A percentile compares a stretch with the other conserved stretches of the same genome.
Evolutionary conservation across 2,797 vertebrate genomes (phyloP).

Genomic region (Artibeus lituratus): DNA sequence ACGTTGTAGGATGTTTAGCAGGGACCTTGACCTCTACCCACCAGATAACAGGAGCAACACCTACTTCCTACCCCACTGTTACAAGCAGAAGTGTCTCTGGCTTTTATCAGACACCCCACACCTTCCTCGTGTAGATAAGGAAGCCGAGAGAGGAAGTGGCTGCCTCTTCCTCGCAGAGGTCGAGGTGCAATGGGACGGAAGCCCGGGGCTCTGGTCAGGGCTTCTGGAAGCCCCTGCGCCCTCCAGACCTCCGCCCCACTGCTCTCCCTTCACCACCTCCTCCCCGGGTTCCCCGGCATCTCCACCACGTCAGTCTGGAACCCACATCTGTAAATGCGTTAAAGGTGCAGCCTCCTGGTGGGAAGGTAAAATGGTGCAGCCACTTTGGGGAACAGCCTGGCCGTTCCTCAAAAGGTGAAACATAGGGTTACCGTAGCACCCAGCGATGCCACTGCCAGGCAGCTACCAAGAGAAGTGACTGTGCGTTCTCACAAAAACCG

Average conservation of each 20-base stretch:
- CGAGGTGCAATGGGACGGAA: not conserved
- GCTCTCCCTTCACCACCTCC: not conserved
- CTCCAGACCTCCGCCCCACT: not conserved
- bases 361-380: not conserved
- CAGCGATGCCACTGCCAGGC: too few relatives aligned
- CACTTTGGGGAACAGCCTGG: not conserved
- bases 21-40: not conserved
- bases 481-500: too few relatives aligned
- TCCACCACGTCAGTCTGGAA: not conserved
- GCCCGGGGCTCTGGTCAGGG: not conserved
- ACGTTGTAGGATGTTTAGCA: not conserved
- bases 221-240: not conserved
- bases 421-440: too few relatives aligned
- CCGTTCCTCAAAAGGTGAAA: not conserved
- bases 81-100: not conserved
- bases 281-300: not conserved
- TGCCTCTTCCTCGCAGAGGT: not conserved
- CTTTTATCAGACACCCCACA: fast-evolving
- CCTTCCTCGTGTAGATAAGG: not conserved
- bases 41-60: not conserved
- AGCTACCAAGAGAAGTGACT: too few relatives aligned
- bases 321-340: not conserved
- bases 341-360: not conserved
- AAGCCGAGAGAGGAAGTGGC: not conserved
- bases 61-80: not conserved